A percentile compares a stretch with the other conserved stretches of the same genome.
Evolutionary conservation across 2,113 vertebrate species (phyloP).

Genomic region (Sinocyclocheilus grahami): DNA sequence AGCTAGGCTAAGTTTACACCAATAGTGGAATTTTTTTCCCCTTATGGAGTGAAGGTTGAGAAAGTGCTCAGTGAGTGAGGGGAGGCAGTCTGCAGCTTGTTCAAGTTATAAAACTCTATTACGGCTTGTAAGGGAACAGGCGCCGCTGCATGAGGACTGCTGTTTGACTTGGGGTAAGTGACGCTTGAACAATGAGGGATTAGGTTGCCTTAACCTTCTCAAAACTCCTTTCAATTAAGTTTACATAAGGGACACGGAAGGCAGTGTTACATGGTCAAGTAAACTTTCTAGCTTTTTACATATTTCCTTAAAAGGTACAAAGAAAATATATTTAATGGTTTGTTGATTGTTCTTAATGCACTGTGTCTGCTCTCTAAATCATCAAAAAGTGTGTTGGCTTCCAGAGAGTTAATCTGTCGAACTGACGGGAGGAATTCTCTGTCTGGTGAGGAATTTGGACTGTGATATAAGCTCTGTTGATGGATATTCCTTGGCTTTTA

Average conservation of each 20-base stretch:
- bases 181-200: slow-evolving; percentile 57
- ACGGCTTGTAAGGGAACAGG: slow-evolving; percentile 1
- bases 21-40: slow-evolving; percentile 71
- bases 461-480: slow-evolving; percentile 64
- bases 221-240: slow-evolving; percentile 48
- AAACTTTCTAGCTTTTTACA: slow-evolving; percentile 62
- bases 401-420: slow-evolving; percentile 6
- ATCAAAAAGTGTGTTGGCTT: slow-evolving; percentile 41
- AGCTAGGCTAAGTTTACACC: slow-evolving; percentile 72
- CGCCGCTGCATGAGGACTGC: slow-evolving; percentile 38
- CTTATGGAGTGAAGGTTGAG: slow-evolving; percentile 70
- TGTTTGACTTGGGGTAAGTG: slow-evolving; percentile 67
- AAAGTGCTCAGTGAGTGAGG: slow-evolving; percentile 60
- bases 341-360: slow-evolving; percentile 54
- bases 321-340: slow-evolving; percentile 41
- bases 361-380: slow-evolving; percentile 33
- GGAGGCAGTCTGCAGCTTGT: slow-evolving; percentile 56
- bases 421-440: slow-evolving; percentile 43
- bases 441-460: slow-evolving; percentile 67
- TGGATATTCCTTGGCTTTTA: slow-evolving; percentile 49
- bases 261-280: slow-evolving; percentile 48
- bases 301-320: slow-evolving; percentile 68
- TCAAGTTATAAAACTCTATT: slow-evolving; percentile 54
- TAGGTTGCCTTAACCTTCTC: slow-evolving; percentile 49
- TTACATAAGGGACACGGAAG: slow-evolving; percentile 43